Conservation (phyloP, 2,113 vertebrate genomes). For the Sorex fumeus region DNA sequence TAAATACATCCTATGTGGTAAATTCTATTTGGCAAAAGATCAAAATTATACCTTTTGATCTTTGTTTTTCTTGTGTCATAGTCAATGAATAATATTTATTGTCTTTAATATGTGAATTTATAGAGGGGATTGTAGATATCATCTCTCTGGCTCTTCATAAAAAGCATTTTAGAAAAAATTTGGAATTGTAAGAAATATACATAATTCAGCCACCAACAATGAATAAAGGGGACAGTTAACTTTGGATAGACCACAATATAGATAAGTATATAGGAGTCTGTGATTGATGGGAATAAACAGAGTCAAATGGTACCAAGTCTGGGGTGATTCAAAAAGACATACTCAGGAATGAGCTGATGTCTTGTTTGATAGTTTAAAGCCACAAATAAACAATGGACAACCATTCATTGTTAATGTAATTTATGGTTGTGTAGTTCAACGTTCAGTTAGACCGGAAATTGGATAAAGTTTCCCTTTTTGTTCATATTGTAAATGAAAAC, state of each 20-base stretch:
- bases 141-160: neutral
- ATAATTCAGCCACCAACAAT: constrained; percentile 37
- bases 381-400: neutral
- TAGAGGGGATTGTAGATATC: neutral
- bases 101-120: neutral
- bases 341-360: neutral
- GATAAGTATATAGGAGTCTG: neutral
- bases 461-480: neutral
- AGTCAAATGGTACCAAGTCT: neutral
- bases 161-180: neutral
- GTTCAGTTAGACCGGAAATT: neutral
- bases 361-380: neutral
- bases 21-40: no score
- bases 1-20: constrained; percentile 16
- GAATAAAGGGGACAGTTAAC: neutral
- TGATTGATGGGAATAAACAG: neutral
- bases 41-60: neutral
- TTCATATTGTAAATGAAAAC: no score
- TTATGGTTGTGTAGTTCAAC: neutral
- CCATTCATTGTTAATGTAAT: neutral
- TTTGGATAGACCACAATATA: neutral
- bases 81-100: constrained; percentile 40
- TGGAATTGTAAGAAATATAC: neutral
- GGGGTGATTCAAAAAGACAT: neutral
- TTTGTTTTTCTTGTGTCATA: constrained; percentile 17